Evolutionary conservation across 2,797 vertebrate species (phyloP).

Genomic region (Pseudotriccus pelzelni): DNA sequence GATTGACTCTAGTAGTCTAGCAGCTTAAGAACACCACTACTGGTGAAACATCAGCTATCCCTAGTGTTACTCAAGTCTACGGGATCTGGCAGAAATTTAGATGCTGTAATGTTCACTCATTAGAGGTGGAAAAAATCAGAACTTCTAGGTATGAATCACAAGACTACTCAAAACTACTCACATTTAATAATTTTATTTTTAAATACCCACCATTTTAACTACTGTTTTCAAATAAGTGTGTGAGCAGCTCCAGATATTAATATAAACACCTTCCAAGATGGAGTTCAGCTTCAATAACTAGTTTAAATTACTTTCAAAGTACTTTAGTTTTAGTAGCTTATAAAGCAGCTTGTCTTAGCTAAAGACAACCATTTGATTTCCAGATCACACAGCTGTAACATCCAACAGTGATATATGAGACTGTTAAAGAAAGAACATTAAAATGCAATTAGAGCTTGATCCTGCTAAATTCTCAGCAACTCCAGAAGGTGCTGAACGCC

Average conservation of each 20-base stretch:
- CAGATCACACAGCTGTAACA: background rate
- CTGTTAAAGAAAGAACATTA: conserved; percentile 16
- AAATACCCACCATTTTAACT: background rate
- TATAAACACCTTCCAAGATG: background rate
- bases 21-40: background rate
- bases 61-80: background rate
- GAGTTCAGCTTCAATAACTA: conserved; percentile 10
- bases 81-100: background rate
- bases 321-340: conserved; percentile 7
- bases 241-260: background rate
- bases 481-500: background rate
- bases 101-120: background rate
- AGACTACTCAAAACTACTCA: background rate
- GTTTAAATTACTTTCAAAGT: conserved; percentile 14
- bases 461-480: background rate
- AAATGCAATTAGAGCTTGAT: conserved; percentile 19
- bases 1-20: background rate
- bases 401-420: background rate
- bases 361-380: background rate
- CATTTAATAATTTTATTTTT: background rate
- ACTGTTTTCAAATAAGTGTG: background rate
- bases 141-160: background rate
- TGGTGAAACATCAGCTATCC: background rate
- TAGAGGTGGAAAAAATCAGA: background rate
- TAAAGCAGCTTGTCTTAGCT: conserved; percentile 5